phyloP scores from a whole-genome alignment of 2,888 invertebrate genomes.

The Syritta pipiens region DNA sequence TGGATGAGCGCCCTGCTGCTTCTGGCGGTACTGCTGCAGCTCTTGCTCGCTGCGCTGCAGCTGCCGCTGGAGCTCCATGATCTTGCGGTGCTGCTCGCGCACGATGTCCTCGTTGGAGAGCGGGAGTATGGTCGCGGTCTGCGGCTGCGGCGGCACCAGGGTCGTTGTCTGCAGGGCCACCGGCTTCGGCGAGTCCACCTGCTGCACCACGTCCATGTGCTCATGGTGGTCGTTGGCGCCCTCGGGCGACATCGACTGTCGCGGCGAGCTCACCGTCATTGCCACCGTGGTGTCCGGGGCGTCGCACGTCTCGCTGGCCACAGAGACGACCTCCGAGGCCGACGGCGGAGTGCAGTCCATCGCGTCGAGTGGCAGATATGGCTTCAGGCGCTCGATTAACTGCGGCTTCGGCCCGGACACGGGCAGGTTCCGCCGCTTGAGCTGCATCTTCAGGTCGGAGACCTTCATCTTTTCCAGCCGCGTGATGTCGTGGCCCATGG shows the following conservation, averaged over 20 bases:
- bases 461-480: slow-evolving; percentile 97
- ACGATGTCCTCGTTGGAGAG: slow-evolving; percentile 86
- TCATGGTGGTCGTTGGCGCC: slow-evolving; percentile 74
- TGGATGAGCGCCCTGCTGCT: slow-evolving; percentile 80
- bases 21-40: slow-evolving; percentile 84
- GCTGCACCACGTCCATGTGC: slow-evolving; percentile 78
- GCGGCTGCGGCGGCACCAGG: slow-evolving; percentile 74
- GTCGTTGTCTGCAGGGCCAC: slow-evolving; percentile 74
- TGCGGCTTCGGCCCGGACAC: slow-evolving; percentile 98
- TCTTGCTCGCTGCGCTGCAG: slow-evolving; percentile 89
- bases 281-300: slow-evolving; percentile 71
- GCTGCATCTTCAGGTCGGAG: slow-evolving; percentile 94
- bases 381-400: slow-evolving; percentile 93
- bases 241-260: slow-evolving; percentile 72
- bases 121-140: slow-evolving; percentile 77
- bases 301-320: slow-evolving; percentile 73
- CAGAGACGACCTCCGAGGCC: slow-evolving; percentile 76
- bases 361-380: slow-evolving; percentile 81
- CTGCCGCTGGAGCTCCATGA: slow-evolving; percentile 92
- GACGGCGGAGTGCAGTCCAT: slow-evolving; percentile 78
- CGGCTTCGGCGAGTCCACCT: slow-evolving; percentile 76
- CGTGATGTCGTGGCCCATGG: slow-evolving; percentile 79
- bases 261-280: slow-evolving; percentile 75
- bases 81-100: slow-evolving; percentile 90
- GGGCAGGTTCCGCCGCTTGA: slow-evolving; percentile 94